These are phyloP conservation scores for Tachina lurida DNA, from an alignment of 2,888 invertebrate genomes.

Conservation along the genomic window DNA sequence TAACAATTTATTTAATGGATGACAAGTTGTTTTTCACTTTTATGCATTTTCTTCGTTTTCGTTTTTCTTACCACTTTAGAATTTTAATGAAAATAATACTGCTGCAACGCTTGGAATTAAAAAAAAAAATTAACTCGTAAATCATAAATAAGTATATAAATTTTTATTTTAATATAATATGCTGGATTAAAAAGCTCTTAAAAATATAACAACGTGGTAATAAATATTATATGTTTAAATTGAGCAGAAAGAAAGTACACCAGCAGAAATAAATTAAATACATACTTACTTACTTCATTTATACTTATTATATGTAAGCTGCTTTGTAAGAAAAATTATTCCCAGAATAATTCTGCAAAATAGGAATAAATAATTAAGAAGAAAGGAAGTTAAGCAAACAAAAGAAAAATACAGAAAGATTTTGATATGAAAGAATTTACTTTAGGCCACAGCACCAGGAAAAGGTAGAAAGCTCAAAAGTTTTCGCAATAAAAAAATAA, in stretches of 20 bases:
- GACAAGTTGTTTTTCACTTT: constrained; percentile 13
- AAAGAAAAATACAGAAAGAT: not conserved
- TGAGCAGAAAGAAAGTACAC: not conserved
- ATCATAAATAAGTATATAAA: constrained; percentile 49
- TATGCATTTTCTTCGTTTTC: not conserved
- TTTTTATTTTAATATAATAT: constrained; percentile 34
- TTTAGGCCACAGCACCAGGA: not conserved
- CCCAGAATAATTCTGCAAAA: constrained; percentile 24
- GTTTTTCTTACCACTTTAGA: constrained; percentile 5
- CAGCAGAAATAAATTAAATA: constrained; percentile 1
- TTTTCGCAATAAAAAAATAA: too few species aligned
- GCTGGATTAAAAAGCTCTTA: constrained; percentile 29
- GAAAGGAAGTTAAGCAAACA: not conserved
- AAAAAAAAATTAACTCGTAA: constrained; percentile 34
- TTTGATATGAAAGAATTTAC: not conserved
- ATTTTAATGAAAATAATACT: not conserved
- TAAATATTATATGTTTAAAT: constrained; percentile 35
- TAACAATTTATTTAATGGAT: constrained; percentile 1
- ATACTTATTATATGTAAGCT: not conserved
- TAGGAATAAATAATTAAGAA: not conserved
- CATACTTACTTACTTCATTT: not conserved
- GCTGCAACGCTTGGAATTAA: constrained; percentile 26
- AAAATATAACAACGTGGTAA: constrained; percentile 13
- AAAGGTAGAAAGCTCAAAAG: too few species aligned
- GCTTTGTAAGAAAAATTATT: not conserved